These are phyloP conservation scores for Ochropleura leucogaster DNA, from an alignment of 2,888 invertebrate species.

Conservation along the genomic window DNA sequence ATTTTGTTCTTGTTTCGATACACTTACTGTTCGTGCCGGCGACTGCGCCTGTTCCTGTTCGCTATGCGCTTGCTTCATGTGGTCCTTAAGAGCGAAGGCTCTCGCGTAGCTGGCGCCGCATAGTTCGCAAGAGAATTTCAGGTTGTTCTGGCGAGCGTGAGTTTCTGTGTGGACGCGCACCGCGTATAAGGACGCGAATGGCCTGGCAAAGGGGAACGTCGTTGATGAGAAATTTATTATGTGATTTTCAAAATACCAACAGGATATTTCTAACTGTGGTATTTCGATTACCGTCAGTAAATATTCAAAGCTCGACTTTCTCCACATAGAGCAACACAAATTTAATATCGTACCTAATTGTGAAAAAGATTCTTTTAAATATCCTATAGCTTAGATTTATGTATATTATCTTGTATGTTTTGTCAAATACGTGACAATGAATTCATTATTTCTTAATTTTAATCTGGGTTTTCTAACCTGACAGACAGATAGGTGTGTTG, in stretches of 20 bases:
- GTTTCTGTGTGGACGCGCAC: conserved; percentile 94
- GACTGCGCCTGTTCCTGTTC: conserved; percentile 59
- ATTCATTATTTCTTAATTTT: no score
- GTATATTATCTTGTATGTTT: no score
- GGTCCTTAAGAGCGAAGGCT: conserved; percentile 93
- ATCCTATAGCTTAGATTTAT: no score
- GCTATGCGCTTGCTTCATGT: conserved; percentile 92
- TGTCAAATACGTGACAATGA: no score
- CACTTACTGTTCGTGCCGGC: conserved; percentile 22
- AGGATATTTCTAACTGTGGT: background rate
- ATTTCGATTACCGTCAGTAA: background rate
- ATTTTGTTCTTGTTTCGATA: background rate
- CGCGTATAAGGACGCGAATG: conserved; percentile 94
- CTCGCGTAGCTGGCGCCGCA: conserved; percentile 95
- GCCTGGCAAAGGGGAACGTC: conserved; percentile 79
- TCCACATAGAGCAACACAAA: background rate
- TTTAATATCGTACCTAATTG: no score
- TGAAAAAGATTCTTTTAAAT: no score
- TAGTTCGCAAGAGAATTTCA: conserved; percentile 92
- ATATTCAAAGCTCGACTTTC: background rate
- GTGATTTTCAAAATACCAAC: background rate
- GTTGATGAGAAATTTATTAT: background rate
- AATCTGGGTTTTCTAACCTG: no score
- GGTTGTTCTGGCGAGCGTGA: conserved; percentile 92
- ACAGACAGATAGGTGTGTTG: no score